These are phyloP conservation scores for Anaspis maculata DNA, from an alignment of 2,888 invertebrate genomes.

Conservation along the genomic window DNA sequence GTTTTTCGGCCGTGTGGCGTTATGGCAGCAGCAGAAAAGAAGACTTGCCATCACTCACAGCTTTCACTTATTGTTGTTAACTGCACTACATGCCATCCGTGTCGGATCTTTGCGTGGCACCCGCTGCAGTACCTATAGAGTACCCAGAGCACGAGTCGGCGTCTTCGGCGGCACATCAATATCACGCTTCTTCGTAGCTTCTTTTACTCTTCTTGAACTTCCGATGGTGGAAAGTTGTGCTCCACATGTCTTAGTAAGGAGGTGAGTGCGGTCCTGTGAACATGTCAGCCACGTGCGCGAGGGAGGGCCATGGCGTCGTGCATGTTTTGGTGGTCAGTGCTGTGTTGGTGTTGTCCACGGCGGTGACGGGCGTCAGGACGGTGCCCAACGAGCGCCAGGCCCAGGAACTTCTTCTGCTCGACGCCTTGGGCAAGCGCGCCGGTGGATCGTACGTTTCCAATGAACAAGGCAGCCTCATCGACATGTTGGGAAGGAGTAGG, in stretches of 20 bases:
- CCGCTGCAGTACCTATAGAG: no score
- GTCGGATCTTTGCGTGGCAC: constrained; percentile 20
- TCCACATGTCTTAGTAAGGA: constrained; percentile 32
- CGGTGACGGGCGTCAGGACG: constrained; percentile 28
- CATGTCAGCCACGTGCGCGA: constrained; percentile 17
- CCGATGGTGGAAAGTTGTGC: constrained; percentile 31
- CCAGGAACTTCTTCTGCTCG: constrained; percentile 65
- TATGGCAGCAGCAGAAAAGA: no score
- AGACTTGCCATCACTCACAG: no score
- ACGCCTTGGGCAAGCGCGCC: constrained; percentile 60
- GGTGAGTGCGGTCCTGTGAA: constrained; percentile 30
- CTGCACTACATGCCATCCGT: constrained; percentile 24
- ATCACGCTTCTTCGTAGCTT: no score
- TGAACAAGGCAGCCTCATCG: constrained; percentile 67
- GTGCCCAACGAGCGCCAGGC: constrained; percentile 59
- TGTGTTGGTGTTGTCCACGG: constrained; percentile 18
- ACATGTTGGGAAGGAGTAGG: constrained; percentile 79
- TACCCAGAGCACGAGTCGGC: no score
- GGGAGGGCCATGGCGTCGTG: constrained; percentile 21
- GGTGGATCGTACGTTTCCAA: constrained; percentile 47
- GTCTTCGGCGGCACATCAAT: constrained; percentile 17
- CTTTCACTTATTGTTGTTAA: constrained; percentile 37
- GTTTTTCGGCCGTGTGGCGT: no score
- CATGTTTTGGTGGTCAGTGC: constrained; percentile 16
- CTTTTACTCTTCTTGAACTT: constrained; percentile 18